phyloP scores from a whole-genome alignment of 1,140 invertebrate genomes.

The Drosophila ambigua region DNA sequence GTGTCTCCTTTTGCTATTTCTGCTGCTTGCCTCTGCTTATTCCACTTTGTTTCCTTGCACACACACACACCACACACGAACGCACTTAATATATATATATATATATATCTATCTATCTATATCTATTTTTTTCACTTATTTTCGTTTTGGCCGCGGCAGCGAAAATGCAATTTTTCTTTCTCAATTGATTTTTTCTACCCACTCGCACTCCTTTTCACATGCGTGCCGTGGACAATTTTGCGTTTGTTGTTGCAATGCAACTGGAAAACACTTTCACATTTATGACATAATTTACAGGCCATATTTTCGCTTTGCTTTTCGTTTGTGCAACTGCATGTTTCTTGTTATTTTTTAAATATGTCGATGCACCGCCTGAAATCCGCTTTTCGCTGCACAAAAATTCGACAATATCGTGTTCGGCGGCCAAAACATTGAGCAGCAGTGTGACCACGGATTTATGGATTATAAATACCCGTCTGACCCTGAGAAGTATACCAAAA shows the following conservation, averaged over 20 bases:
- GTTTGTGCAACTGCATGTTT: constrained; percentile 70
- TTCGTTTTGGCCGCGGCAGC: constrained; percentile 54
- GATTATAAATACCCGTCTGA: too few species aligned
- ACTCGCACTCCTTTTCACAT: constrained; percentile 71
- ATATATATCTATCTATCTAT: constrained; percentile 3
- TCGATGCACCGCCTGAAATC: constrained; percentile 30
- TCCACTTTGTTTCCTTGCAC: constrained; percentile 50
- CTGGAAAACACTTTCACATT: constrained; percentile 67
- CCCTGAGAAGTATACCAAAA: too few species aligned
- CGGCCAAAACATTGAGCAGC: background rate
- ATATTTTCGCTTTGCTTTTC: constrained; percentile 73
- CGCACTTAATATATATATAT: constrained; percentile 59
- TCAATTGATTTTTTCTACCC: constrained; percentile 74
- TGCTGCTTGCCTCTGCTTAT: constrained; percentile 60
- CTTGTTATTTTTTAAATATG: constrained; percentile 48
- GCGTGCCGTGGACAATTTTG: constrained; percentile 50
- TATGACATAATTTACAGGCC: constrained; percentile 75
- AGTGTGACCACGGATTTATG: too few species aligned
- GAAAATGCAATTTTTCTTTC: constrained; percentile 69
- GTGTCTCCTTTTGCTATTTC: constrained; percentile 78
- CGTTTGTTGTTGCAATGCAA: constrained; percentile 27
- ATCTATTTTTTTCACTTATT: constrained; percentile 63
- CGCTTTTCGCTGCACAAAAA: constrained; percentile 21
- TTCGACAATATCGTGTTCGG: background rate
- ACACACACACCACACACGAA: constrained; percentile 51